Evolutionary conservation across 2,888 invertebrate genomes (phyloP), one percentile per base, ranked within the genome.

Genomic region (Thymelicus lineola): DNA sequence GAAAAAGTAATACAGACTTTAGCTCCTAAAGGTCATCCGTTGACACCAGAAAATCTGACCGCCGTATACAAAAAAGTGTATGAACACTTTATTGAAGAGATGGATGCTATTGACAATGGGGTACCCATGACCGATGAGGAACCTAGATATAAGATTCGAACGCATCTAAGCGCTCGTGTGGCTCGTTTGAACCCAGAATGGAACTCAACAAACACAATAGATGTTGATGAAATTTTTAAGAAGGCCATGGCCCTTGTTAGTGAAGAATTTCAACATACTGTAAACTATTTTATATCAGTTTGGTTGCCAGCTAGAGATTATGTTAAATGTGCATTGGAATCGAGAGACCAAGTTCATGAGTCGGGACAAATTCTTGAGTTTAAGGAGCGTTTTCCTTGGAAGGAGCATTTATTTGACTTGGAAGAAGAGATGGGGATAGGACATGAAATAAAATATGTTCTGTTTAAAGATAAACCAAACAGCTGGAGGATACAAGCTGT

Each of bases 41-140:
- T 92, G 4, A 89, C 91, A 0, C 87, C 95, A 5, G 85, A 90
- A 14, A 94, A 95, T 66, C 78, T 96, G 0, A 89, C 88, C 72
- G 79, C 91, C 0, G 89, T 97, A 14, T 98, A 94, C 79, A 91
- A 94, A 73, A 95, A 96, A 83, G 94, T 99, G 0, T 99, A 99
- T 86, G 96, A 97, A 75, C 95, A 95, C 71, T 97, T 99, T 68
- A 96, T 99, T 14, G 96, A 97, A 90, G 99, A 99, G 94, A 95
- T 99, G 72, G 99, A 99, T 91, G 99, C 97, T 0, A 97, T 99
- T 68, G 99, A 99, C 86, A 99, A 99, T 93, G 99, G 99, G n/a
- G 95, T 99, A 0, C 96, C 96, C 0, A 97, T 97, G 94, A 95
- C 95, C 73, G 95, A 96, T 55, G 96, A 95, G 1, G 95, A 96